These are phyloP conservation scores for Alsophila aescularia DNA, from an alignment of 2,888 invertebrate species.

Conservation along the genomic window DNA sequence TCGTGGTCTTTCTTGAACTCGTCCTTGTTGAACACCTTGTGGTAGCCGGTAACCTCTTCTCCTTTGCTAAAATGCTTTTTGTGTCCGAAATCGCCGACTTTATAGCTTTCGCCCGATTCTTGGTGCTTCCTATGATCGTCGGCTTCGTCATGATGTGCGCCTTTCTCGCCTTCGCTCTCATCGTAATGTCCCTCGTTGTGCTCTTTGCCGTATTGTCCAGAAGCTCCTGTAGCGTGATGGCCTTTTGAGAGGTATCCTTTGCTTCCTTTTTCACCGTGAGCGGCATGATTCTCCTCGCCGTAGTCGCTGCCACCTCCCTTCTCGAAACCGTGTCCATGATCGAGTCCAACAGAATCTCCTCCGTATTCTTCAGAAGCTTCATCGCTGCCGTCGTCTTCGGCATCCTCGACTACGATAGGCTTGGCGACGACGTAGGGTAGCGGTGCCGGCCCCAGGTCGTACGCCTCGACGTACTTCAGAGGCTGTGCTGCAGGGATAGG, in stretches of 20 bases:
- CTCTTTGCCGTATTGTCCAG: conserved; percentile 82
- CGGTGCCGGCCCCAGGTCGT: conserved; percentile 63
- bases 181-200: conserved; percentile 81
- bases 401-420: conserved; percentile 62
- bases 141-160: conserved; percentile 80
- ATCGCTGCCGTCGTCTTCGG: conserved; percentile 54
- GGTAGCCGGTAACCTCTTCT: conserved; percentile 88
- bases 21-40: conserved; percentile 90
- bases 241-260: conserved; percentile 82
- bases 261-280: conserved; percentile 82
- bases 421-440: conserved; percentile 69
- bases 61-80: conserved; percentile 87
- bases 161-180: conserved; percentile 81
- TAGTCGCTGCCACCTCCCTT: conserved; percentile 79
- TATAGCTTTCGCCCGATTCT: conserved; percentile 77
- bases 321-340: conserved; percentile 53
- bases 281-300: conserved; percentile 74
- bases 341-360: conserved; percentile 33
- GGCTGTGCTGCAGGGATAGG: conserved; percentile 60
- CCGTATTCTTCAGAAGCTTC: conserved; percentile 56
- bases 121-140: conserved; percentile 83
- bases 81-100: conserved; percentile 84
- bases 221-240: conserved; percentile 82
- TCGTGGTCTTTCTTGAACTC: conserved; percentile 91
- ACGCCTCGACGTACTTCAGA: conserved; percentile 55